Percentiles rank a stretch among this genome's conserved stretches.
These are phyloP conservation scores for Miichthys miiuy DNA, from an alignment of 2,797 vertebrate species.

Conservation along the genomic window DNA sequence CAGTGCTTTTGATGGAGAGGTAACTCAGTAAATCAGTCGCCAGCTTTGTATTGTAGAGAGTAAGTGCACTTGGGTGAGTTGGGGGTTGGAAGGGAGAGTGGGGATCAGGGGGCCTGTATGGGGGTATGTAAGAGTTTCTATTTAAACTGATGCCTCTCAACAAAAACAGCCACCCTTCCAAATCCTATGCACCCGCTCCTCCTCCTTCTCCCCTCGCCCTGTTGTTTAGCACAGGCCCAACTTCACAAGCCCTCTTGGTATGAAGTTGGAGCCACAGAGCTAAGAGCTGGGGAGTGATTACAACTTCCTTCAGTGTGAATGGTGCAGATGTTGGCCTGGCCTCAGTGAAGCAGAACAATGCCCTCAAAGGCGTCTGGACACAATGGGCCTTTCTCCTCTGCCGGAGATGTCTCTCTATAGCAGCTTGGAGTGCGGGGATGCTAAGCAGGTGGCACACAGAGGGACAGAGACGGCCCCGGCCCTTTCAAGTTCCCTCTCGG, in stretches of 20 bases:
- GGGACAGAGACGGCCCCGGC: slow-evolving; percentile 70
- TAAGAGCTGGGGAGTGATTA: slow-evolving; percentile 83
- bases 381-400: slow-evolving; percentile 84
- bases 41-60: slow-evolving; percentile 59
- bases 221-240: slow-evolving; percentile 70
- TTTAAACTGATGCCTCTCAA: slow-evolving; percentile 75
- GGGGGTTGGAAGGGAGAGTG: slow-evolving; percentile 43
- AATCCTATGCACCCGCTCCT: slow-evolving; percentile 53
- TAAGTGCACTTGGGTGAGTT: slow-evolving; percentile 51
- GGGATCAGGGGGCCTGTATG: slow-evolving; percentile 58
- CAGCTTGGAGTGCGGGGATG: slow-evolving; percentile 78
- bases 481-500: slow-evolving; percentile 79
- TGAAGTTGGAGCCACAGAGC: slow-evolving; percentile 75
- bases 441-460: slow-evolving; percentile 87
- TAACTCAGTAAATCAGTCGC: slow-evolving; percentile 60
- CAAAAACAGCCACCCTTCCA: slow-evolving; percentile 71
- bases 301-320: slow-evolving; percentile 86
- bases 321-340: slow-evolving; percentile 86
- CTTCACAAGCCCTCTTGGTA: slow-evolving; percentile 69
- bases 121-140: slow-evolving; percentile 78
- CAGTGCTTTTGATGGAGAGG: slow-evolving; percentile 67
- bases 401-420: slow-evolving; percentile 86
- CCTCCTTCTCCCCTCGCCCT: slow-evolving; percentile 35
- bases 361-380: slow-evolving; percentile 83
- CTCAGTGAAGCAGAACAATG: slow-evolving; percentile 83